Base-by-base conservation (phyloP, 2,888 invertebrate species). In the Andrena chrysosceles region DNA sequence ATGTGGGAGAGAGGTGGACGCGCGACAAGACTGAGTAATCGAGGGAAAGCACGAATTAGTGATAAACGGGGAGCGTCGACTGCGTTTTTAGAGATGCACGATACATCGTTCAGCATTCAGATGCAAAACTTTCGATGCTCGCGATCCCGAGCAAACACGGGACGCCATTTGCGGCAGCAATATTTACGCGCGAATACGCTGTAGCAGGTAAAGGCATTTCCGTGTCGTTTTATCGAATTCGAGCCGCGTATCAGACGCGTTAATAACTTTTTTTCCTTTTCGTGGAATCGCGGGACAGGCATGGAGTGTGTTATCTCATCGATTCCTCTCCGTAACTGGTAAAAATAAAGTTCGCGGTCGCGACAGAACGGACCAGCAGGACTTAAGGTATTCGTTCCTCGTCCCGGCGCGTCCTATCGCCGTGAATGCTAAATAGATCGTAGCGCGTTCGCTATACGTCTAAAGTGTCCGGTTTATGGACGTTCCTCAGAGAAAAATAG, bases 381-480 rank as follows among this genome's bases (percentile, higher is more conserved):
- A 16, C 8, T 26, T 56, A 68, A 59, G 83, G 87, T 89, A 92
- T 92, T 92, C 91, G 31, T 86, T 84, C 78, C 89, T 87, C 89
- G 91, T 92, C 67, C 69, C 26, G 82, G 68, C 79, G 59, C 78
- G 84, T 76, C 64, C 60, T 77, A 68, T 72, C 84, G 84, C 78
- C 68, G 85, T 88, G 91, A 91, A 92, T 93, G 87, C 88, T 85
- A 89, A 90, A 80, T 71, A 89, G 88, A 77, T 68, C 86, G 83
- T 80, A 81, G 86, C 77, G 69, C 82, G 63, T 49, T 78, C 83
- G 85, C 79, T 67, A 86, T 86, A 74, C 79, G 90, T 82, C 83
- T 90, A 91, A 93, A 92, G 92, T 93, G 92, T 92, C 83, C 87
- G 90, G 86, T 89, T 92, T 91, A 91, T 91, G 89, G 89, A 91